phyloP scores from a whole-genome alignment of 2,888 invertebrate genomes.

The Podotricha telesiphe region DNA sequence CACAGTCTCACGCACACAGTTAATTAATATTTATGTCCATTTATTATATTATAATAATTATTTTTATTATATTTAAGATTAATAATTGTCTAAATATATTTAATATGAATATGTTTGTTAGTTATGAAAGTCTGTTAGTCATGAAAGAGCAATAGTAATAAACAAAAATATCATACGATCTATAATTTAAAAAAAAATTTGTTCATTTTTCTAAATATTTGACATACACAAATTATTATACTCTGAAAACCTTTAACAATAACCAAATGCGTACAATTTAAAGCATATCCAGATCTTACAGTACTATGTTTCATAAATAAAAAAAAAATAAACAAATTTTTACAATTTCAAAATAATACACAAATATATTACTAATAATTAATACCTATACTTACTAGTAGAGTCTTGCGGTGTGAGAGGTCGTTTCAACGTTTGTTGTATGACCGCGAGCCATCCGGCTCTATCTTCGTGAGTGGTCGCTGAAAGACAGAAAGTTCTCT shows the following conservation, averaged over 20 bases:
- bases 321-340: no score
- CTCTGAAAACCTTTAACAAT: neutral
- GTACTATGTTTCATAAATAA: no score
- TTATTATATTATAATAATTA: neutral
- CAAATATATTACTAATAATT: neutral
- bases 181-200: neutral
- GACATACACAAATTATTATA: neutral
- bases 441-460: constrained; percentile 90
- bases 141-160: neutral
- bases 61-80: constrained; percentile 4
- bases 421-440: constrained; percentile 89
- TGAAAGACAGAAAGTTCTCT: constrained; percentile 89
- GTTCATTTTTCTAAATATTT: neutral
- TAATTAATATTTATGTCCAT: constrained; percentile 11
- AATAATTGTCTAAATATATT: constrained; percentile 9
- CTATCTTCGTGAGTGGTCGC: constrained; percentile 90
- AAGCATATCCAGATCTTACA: no score
- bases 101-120: constrained; percentile 3
- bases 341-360: neutral
- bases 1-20: constrained; percentile 17
- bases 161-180: neutral
- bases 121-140: constrained; percentile 3
- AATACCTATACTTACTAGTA: constrained; percentile 67
- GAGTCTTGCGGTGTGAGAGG: constrained; percentile 91
- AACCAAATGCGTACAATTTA: neutral